Evolutionary conservation across 1,140 invertebrate genomes (phyloP).

Genomic region (Laupala kohalensis): DNA sequence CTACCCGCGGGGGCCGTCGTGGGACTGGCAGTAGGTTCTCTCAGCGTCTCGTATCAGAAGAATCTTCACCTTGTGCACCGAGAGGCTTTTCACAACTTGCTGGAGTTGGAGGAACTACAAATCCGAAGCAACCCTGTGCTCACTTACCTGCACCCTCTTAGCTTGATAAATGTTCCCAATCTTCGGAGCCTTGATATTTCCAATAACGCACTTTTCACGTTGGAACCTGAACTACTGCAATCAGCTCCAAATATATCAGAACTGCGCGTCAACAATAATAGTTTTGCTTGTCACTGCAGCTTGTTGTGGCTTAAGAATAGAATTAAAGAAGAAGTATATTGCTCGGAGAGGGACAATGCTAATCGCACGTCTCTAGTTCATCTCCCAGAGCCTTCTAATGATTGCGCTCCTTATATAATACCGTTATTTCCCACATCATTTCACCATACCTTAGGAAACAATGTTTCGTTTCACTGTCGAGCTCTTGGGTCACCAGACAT

Average conservation of each 20-base stretch:
- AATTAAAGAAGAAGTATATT: slow-evolving; percentile 5
- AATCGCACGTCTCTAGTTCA: neutral
- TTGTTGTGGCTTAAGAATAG: slow-evolving; percentile 11
- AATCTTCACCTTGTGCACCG: slow-evolving; percentile 12
- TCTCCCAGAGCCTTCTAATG: slow-evolving; percentile 1
- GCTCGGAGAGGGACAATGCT: slow-evolving; percentile 8
- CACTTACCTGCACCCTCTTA: slow-evolving; percentile 13
- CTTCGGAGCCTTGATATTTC: slow-evolving; percentile 11
- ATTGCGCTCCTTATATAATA: slow-evolving; percentile 13
- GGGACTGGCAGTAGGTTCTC: slow-evolving; percentile 1
- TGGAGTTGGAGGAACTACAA: slow-evolving; percentile 10
- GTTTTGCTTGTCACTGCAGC: slow-evolving; percentile 15
- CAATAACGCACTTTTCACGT: slow-evolving; percentile 9
- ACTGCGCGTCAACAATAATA: slow-evolving; percentile 12
- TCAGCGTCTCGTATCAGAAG: slow-evolving; percentile 13
- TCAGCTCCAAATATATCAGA: neutral
- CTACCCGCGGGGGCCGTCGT: slow-evolving; percentile 7
- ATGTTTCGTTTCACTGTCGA: slow-evolving; percentile 14
- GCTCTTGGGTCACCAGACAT: slow-evolving; percentile 13
- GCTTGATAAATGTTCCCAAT: slow-evolving; percentile 11
- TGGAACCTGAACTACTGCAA: slow-evolving; percentile 11
- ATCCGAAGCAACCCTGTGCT: slow-evolving; percentile 12
- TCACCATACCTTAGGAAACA: slow-evolving; percentile 12
- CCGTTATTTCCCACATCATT: slow-evolving; percentile 11
- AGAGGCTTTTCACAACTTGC: slow-evolving; percentile 11